Base-by-base conservation (phyloP, 2,888 invertebrate genomes). In the Drosophila suboccidentalis region DNA sequence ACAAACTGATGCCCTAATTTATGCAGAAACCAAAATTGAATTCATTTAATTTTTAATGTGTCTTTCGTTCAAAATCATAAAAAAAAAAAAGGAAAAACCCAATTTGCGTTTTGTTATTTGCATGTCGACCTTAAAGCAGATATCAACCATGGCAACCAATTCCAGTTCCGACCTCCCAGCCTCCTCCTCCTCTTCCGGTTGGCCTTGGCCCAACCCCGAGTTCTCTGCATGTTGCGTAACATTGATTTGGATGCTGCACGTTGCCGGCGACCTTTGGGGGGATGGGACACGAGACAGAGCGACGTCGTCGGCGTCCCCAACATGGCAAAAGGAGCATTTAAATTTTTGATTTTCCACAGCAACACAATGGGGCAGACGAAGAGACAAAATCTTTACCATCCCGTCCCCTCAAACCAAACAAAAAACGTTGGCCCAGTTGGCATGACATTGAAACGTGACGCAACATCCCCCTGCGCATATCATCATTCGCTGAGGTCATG, bases 41-140 rank as follows among this genome's bases (percentile, higher is more conserved):
- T 85, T 90, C 86, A 82, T 89, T 83, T 90, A 81, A 90, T 90
- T 90, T 90, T 90, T 78, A 90, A 90, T 90, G 90, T 90, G 90
- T 90, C 90, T 90, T 90, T 90, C 90, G 90, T 90, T 90, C 90
- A 90, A 89, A 86, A 82, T 85, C 90, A 78, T 73, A 86, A 84
- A 80, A 58, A 66, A 69, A 71, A 78, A 64, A 63, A 62, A 54
- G 19, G 44, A n/a, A 62, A 70, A 73, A 55, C 41, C 65, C 53
- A 71, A 72, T 65, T 77, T 71, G 69, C 44, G 75, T 71, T 70
- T 74, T 83, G 44, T 68, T 82, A 80, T 86, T 86, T 80, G 66
- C 75, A 64, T 54, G 59, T 68, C 73, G 75, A 73, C 89, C 83
- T 88, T 79, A 70, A 77, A 75, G 53, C 61, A 19, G 5, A 26